phyloP scores from a whole-genome alignment of 2,888 invertebrate genomes.

The Caradrina clavipalpis region DNA sequence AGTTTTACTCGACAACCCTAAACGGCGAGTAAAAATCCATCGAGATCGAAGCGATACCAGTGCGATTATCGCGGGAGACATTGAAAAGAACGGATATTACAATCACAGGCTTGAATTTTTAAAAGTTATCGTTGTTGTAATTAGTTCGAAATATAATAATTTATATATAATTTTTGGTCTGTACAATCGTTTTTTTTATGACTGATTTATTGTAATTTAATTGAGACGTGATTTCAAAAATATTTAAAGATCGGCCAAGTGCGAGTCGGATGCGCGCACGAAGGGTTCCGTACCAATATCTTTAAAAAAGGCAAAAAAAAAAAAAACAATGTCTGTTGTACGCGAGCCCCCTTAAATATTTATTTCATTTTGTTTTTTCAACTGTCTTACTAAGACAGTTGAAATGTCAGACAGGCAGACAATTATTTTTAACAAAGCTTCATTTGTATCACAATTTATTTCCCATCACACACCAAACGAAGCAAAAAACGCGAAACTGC shows the following conservation, averaged over 20 bases:
- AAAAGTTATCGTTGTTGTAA: slow-evolving; percentile 29
- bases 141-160: slow-evolving; percentile 2
- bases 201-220: slow-evolving; percentile 17
- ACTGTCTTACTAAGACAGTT: too few relatives aligned
- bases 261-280: too few relatives aligned
- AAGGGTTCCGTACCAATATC: too few relatives aligned
- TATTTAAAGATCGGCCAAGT: too few relatives aligned
- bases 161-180: slow-evolving; percentile 16
- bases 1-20: slow-evolving; percentile 12
- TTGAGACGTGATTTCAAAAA: neutral
- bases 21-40: slow-evolving; percentile 12
- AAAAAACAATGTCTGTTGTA: too few relatives aligned
- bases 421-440: too few relatives aligned
- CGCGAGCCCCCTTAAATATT: too few relatives aligned
- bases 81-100: slow-evolving; percentile 52
- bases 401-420: too few relatives aligned
- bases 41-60: slow-evolving; percentile 48
- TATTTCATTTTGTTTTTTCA: too few relatives aligned
- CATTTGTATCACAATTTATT: too few relatives aligned
- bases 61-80: slow-evolving; percentile 28
- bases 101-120: slow-evolving; percentile 20
- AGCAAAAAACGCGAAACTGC: neutral
- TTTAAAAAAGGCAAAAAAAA: too few relatives aligned
- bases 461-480: too few relatives aligned
- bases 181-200: slow-evolving; percentile 18